These are phyloP conservation scores for Microcebus murinus DNA, from an alignment of 2,113 vertebrate species.

Conservation along the genomic window DNA sequence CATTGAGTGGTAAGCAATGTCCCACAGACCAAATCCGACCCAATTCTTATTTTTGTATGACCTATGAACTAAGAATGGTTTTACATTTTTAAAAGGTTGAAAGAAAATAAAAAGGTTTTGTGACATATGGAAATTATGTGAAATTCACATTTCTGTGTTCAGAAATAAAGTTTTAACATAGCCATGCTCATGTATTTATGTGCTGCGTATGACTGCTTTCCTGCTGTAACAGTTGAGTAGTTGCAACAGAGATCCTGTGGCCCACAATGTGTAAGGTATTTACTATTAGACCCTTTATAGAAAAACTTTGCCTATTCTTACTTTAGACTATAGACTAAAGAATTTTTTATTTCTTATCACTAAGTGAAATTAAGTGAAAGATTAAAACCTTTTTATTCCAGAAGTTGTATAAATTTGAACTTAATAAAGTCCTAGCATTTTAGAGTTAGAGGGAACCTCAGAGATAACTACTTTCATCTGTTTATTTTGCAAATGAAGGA, in stretches of 20 bases:
- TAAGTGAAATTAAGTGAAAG: slow-evolving; percentile 25
- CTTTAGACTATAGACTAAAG: neutral
- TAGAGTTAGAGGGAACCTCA: slow-evolving; percentile 1
- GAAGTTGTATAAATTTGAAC: slow-evolving; percentile 35
- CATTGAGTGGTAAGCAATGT: neutral
- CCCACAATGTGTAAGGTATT: neutral
- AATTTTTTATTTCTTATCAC: slow-evolving; percentile 52
- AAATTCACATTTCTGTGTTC: neutral
- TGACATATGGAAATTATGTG: neutral
- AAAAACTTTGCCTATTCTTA: neutral
- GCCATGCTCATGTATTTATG: neutral
- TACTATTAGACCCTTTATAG: neutral
- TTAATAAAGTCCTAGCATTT: slow-evolving; percentile 45
- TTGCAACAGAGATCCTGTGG: neutral
- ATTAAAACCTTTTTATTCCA: slow-evolving; percentile 1
- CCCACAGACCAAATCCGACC: neutral
- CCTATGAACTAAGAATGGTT: neutral
- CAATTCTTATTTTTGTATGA: neutral
- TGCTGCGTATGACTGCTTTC: neutral
- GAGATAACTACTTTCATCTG: neutral
- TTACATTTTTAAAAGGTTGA: neutral
- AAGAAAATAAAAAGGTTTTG: neutral
- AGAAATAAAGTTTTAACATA: slow-evolving; percentile 1
- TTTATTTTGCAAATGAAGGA: slow-evolving; percentile 41
- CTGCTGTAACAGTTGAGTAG: neutral